Conservation (phyloP, 2,888 invertebrate genomes). For the Platycheirus rosarum region DNA sequence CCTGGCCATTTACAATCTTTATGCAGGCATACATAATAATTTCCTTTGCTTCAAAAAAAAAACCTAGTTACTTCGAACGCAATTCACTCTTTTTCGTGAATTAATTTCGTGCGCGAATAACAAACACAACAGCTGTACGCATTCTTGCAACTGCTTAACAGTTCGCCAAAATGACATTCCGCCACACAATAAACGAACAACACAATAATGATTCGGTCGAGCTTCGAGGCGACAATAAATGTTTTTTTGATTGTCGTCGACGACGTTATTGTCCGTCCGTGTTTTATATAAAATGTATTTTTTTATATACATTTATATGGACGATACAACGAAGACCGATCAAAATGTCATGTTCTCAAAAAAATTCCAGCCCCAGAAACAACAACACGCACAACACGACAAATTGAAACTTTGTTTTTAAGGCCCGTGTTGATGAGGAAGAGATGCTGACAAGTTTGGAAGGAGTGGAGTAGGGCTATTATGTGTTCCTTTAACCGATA, state of each 20-base stretch:
- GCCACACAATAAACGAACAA: constrained; percentile 37
- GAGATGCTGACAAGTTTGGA: not conserved
- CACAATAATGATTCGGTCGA: constrained; percentile 52
- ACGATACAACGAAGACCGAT: constrained; percentile 48
- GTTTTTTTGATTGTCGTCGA: constrained; percentile 59
- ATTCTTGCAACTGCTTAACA: constrained; percentile 68
- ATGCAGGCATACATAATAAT: constrained; percentile 16
- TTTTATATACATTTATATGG: constrained; percentile 22
- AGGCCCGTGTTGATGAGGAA: constrained; percentile 9
- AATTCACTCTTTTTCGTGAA: constrained; percentile 49
- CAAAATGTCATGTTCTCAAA: constrained; percentile 74
- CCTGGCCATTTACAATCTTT: constrained; percentile 1
- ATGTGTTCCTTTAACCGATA: constrained; percentile 39
- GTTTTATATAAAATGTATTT: constrained; percentile 24
- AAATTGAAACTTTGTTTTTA: constrained; percentile 66
- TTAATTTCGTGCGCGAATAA: constrained; percentile 63
- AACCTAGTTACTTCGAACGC: not conserved
- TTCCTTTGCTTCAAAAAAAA: constrained; percentile 3
- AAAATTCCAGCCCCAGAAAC: constrained; percentile 67
- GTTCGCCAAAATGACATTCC: constrained; percentile 71
- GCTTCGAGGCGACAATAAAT: constrained; percentile 73
- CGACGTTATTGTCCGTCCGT: constrained; percentile 21
- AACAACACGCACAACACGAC: constrained; percentile 69
- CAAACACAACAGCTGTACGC: constrained; percentile 64
- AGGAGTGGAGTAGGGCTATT: not conserved